These are phyloP conservation scores for Chaetogeoica ovagalla DNA, from an alignment of 2,888 invertebrate species.

Conservation along the genomic window DNA sequence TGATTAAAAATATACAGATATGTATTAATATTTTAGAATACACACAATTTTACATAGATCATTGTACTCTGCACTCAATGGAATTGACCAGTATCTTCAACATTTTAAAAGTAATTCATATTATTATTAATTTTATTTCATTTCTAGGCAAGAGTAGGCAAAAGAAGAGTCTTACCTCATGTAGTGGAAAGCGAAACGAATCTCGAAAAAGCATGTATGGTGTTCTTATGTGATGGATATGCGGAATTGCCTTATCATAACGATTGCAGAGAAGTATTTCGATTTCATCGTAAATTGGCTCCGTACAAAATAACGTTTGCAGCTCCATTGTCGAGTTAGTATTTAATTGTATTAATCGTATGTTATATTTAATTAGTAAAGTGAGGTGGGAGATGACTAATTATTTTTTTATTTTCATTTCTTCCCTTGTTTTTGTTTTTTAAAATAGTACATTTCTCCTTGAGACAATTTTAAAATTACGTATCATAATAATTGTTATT, in stretches of 20 bases:
- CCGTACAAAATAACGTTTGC: constrained; percentile 77
- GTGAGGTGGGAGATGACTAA: too few relatives aligned
- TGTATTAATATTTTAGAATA: too few relatives aligned
- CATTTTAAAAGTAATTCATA: too few relatives aligned
- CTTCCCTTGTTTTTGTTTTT: too few relatives aligned
- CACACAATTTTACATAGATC: too few relatives aligned
- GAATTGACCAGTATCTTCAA: neutral
- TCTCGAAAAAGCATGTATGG: constrained; percentile 64
- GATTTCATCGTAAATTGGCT: constrained; percentile 72
- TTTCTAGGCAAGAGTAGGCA: constrained; percentile 59
- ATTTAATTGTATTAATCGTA: neutral
- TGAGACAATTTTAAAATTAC: too few relatives aligned
- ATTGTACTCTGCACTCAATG: too few relatives aligned
- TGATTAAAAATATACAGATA: too few relatives aligned
- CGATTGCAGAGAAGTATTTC: constrained; percentile 61
- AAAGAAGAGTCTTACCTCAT: constrained; percentile 59
- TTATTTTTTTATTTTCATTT: too few relatives aligned
- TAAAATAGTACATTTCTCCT: too few relatives aligned
- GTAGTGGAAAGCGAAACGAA: constrained; percentile 63
- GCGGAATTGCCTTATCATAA: constrained; percentile 58
- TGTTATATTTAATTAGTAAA: constrained; percentile 23
- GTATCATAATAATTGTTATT: too few relatives aligned
- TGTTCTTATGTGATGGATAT: constrained; percentile 65
- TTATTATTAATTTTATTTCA: constrained; percentile 51
- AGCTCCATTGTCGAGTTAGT: constrained; percentile 58